Evolutionary conservation across 2,113 vertebrate species (phyloP).

Genomic region (Fukomys damarensis): DNA sequence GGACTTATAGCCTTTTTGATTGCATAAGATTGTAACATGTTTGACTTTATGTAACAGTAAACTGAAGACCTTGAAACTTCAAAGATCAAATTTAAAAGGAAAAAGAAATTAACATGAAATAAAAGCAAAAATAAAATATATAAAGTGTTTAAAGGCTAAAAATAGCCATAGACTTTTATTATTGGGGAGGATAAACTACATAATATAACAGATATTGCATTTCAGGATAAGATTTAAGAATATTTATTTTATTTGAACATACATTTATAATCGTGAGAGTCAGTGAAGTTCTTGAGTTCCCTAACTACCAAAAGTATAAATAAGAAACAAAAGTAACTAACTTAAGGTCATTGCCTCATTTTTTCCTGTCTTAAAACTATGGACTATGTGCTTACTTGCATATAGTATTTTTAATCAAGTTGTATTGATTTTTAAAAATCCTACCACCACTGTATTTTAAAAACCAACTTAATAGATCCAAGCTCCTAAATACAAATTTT

Average conservation of each 20-base stretch:
- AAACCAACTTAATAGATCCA: background rate
- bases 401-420: background rate
- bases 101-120: constrained; percentile 22
- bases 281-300: background rate
- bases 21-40: constrained; percentile 32
- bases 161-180: background rate
- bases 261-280: background rate
- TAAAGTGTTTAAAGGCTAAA: constrained; percentile 40
- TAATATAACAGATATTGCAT: constrained; percentile 18
- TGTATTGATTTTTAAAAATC: background rate
- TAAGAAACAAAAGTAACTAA: background rate
- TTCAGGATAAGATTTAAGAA: constrained; percentile 60
- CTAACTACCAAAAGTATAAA: constrained; percentile 37
- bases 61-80: constrained; percentile 68
- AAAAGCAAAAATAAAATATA: constrained; percentile 52
- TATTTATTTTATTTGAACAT: constrained; percentile 10
- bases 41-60: background rate
- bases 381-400: background rate
- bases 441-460: background rate
- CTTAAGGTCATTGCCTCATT: background rate
- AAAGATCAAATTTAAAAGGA: constrained; percentile 45
- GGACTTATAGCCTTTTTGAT: background rate
- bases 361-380: background rate
- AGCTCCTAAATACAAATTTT: background rate
- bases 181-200: background rate